Conservation (phyloP, 2,888 invertebrate species). For the Xanthorhoe designata region DNA sequence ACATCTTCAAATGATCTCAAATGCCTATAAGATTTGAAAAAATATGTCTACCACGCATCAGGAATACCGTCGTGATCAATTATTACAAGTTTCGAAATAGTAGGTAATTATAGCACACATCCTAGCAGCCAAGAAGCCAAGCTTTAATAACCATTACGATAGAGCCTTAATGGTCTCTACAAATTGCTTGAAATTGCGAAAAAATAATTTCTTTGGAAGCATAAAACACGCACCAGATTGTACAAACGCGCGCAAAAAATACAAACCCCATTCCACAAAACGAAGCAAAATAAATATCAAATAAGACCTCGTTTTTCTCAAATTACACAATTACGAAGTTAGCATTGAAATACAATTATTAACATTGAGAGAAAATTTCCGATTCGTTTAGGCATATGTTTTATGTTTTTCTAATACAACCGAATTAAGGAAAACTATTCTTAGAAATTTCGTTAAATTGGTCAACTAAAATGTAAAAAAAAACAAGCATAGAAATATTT, state of each 20-base stretch:
- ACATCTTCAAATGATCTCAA: no score
- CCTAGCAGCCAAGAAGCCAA: background rate
- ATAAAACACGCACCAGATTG: slow-evolving; percentile 34
- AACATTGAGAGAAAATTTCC: slow-evolving; percentile 35
- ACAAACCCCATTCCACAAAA: slow-evolving; percentile 40
- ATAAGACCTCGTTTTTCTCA: slow-evolving; percentile 44
- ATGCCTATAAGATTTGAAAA: no score
- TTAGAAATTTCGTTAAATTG: background rate
- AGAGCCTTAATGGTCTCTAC: slow-evolving; percentile 1
- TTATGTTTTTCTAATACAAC: background rate
- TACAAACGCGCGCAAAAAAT: slow-evolving; percentile 37
- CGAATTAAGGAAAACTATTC: background rate
- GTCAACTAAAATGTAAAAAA: background rate
- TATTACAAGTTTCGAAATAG: no score
- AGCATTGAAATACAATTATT: slow-evolving; percentile 51
- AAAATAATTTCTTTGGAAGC: slow-evolving; percentile 20
- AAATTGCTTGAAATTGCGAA: slow-evolving; percentile 12
- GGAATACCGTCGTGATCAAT: no score
- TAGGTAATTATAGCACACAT: no score
- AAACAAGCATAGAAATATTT: no score
- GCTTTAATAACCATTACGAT: background rate
- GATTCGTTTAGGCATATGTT: no score
- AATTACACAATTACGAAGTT: slow-evolving; percentile 53
- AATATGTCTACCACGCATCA: no score
- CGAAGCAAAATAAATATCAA: slow-evolving; percentile 47